Conservation (phyloP, 2,113 vertebrate genomes). For the zebrafish (Danio rerio) region DNA sequence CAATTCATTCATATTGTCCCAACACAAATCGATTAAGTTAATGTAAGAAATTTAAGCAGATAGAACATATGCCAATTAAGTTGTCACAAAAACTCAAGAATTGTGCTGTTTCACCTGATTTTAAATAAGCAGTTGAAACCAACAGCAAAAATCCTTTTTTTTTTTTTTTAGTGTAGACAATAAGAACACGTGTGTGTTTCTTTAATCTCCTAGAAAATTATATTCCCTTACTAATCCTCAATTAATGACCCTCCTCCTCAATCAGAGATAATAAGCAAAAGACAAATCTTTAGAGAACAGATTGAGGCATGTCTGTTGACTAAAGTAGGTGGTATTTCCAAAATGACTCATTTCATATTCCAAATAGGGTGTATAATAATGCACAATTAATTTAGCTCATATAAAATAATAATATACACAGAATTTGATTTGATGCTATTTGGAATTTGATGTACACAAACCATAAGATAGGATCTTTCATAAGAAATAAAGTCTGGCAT, state of each 20-base stretch:
- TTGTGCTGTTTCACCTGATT: no score
- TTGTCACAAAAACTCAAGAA: no score
- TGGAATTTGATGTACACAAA: background rate
- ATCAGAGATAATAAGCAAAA: slow-evolving; percentile 62
- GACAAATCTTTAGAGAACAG: slow-evolving; percentile 65
- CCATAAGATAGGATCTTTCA: background rate
- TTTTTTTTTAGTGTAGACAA: background rate
- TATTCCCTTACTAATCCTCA: slow-evolving; percentile 66
- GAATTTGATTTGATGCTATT: background rate
- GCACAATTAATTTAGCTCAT: background rate
- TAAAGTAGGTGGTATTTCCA: slow-evolving; percentile 45
- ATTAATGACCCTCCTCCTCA: slow-evolving; percentile 51
- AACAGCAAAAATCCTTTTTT: no score
- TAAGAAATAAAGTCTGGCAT: background rate
- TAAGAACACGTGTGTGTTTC: slow-evolving; percentile 56
- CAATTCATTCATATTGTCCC: no score
- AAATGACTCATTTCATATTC: slow-evolving; percentile 3
- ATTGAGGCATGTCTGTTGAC: slow-evolving; percentile 64
- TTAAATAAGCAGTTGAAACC: no score
- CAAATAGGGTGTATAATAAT: background rate
- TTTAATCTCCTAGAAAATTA: slow-evolving; percentile 65
- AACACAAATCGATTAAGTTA: no score
- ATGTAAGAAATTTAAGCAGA: no score
- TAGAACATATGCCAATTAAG: no score
- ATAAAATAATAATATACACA: no score